Evolutionary conservation across 2,797 vertebrate genomes (phyloP), one percentile per base, ranked within the genome.

Genomic region (Parambassis ranga): DNA sequence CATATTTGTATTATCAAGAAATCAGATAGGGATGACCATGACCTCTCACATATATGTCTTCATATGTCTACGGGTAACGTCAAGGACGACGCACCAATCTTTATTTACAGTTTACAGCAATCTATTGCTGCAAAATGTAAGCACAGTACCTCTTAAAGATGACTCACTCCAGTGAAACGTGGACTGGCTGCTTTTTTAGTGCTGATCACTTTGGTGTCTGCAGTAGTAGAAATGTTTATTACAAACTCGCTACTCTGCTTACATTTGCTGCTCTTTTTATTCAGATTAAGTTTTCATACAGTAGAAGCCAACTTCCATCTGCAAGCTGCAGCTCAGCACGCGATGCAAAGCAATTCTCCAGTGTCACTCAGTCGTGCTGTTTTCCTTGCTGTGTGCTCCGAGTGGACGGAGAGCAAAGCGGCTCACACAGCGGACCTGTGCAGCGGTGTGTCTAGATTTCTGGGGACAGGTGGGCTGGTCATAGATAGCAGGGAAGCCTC

Each of bases 241-340:
- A 3, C 13, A 28, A 7, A 44, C 6, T 8, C 42, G 13, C 8
- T 18, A 44, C 30, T 44, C 4, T 2, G 27, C 27, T 1, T 8
- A n/a, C n/a, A 7, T 38, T 63, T 20, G 3, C 31, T 13, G 10
- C n/a, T 7, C 6, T 28, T 19, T 48, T 22, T 10, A 10, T 41
- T 5, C 3, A 10, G 16, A 38, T 27, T 62, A 24, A 24, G 28
- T 33, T 57, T 41, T 39, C 22, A n/a, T 24, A n/a, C 4, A 13
- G 4, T 7, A 47, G 31, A 44, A 26, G 30, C 28, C 7, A 46
- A 28, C 26, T 46, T 36, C n/a, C 20, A 14, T 61, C 37, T 53
- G 50, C 36, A 36, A 64, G 47, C 64, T 48, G 51, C 41, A 44
- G 52, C 75, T 56, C 82, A 73, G 69, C 59, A 20, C 73, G 71